phyloP scores from a whole-genome alignment of 2,113 vertebrate species.

The Macquaria australasica region DNA sequence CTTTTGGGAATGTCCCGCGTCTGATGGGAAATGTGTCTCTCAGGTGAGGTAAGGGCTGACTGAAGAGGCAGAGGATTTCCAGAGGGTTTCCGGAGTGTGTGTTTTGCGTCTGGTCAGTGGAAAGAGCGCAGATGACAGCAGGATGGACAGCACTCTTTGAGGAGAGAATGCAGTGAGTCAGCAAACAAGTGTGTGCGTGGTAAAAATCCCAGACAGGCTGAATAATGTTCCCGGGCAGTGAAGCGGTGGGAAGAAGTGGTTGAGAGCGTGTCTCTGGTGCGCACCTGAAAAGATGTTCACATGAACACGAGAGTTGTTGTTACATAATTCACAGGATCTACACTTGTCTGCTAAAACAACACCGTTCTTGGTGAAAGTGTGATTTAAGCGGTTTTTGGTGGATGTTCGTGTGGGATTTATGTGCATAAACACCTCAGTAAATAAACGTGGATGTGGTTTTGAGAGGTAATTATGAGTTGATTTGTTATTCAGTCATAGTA shows the following conservation, averaged over 20 bases:
- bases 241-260: conserved; percentile 17
- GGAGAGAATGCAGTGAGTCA: conserved; percentile 59
- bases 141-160: conserved; percentile 36
- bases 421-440: conserved; percentile 55
- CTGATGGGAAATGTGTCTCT: conserved; percentile 42
- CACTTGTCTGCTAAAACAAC: conserved; percentile 22
- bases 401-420: conserved; percentile 43
- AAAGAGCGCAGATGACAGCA: conserved; percentile 50
- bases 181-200: conserved; percentile 48
- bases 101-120: conserved; percentile 51
- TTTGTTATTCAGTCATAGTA: conserved; percentile 53
- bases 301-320: background rate
- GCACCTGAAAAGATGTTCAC: conserved; percentile 47
- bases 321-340: background rate
- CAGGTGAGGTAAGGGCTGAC: conserved; percentile 46
- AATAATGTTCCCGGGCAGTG: conserved; percentile 44
- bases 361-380: conserved; percentile 8
- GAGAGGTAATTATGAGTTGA: conserved; percentile 59
- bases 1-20: conserved; percentile 41
- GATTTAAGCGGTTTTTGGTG: conserved; percentile 26
- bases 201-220: conserved; percentile 33
- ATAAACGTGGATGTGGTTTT: conserved; percentile 63
- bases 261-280: conserved; percentile 29
- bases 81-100: conserved; percentile 49
- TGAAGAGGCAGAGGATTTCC: conserved; percentile 40